A percentile compares a stretch with the other conserved stretches of the same genome.
Conservation (phyloP, 2,888 invertebrate species). For the Tribolium freemani region DNA sequence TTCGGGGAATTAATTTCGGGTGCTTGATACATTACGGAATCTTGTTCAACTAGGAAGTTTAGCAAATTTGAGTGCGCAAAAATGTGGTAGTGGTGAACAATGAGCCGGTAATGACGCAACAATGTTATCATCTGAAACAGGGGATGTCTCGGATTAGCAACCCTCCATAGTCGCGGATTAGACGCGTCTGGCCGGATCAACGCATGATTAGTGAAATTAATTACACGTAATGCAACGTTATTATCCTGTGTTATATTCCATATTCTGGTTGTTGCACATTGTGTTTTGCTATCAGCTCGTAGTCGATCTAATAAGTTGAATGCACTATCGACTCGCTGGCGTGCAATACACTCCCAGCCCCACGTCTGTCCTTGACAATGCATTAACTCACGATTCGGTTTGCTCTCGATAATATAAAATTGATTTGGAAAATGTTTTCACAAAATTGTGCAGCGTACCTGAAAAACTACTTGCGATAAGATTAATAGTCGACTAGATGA, state of each 20-base stretch:
- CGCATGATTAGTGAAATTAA: constrained; percentile 52
- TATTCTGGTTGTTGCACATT: constrained; percentile 16
- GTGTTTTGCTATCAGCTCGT: constrained; percentile 35
- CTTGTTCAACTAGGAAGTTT: constrained; percentile 6
- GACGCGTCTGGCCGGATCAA: constrained; percentile 46
- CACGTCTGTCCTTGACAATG: constrained; percentile 10
- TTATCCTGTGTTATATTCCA: constrained; percentile 33
- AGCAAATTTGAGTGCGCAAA: background rate
- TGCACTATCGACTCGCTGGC: constrained; percentile 10
- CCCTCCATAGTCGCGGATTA: constrained; percentile 42
- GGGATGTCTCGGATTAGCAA: constrained; percentile 21
- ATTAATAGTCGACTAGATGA: background rate
- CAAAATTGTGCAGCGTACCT: background rate
- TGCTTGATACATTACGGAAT: constrained; percentile 15
- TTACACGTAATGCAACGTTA: constrained; percentile 49
- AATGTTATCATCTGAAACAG: constrained; percentile 33
- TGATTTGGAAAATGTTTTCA: background rate
- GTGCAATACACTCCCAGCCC: background rate
- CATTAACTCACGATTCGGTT: background rate
- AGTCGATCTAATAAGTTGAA: constrained; percentile 16
- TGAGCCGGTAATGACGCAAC: constrained; percentile 28
- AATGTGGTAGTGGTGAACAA: constrained; percentile 11
- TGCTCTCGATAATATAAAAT: background rate
- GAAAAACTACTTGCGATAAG: background rate
- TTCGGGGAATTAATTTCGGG: constrained; percentile 14